Evolutionary conservation across 2,113 vertebrate genomes (phyloP), one percentile per base, ranked within the genome.

Genomic region (Addax nasomaculatus): DNA sequence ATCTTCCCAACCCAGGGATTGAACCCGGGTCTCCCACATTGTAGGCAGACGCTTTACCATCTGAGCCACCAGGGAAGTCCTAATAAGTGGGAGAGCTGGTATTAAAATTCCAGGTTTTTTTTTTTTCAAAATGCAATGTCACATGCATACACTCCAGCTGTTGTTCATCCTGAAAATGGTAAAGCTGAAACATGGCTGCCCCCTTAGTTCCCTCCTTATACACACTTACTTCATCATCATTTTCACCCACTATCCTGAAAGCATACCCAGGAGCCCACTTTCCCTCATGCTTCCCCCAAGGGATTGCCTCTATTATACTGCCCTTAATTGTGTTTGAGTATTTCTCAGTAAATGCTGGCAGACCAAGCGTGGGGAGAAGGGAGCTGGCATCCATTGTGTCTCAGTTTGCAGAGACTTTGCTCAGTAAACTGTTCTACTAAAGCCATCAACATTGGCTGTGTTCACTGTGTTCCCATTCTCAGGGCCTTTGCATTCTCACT

Each of bases 21-120:
- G 47, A 47, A 47, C 47, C 47, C 1, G 12, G 47, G 47, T 47
- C 47, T 47, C 47, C 47, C 11, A 2, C 47, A 47, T 47, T 13
- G 47, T 47, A 47, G 47, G 47, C 11, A 47, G 47, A 47, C 47
- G 2, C 47, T 47, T 47, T 47, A 47, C 47, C 47, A 47, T 47
- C 47, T 47, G 47, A 47, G 47, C 47, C 47, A 47, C 12, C 47
- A 47, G 47, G 47, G 47, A 47, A 47, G 47, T 47, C 47, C 47
- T 47, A 47, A 33, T 78, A 95, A 89, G 36, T 29, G 57, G 45
- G 47, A 73, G 57, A 64, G 19, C 27, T 76, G 64, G 55, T 29
- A 90, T 90, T 64, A 86, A 95, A 97, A 94, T n/a, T 19, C n/a
- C 47, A 29, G 12, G n/a, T 30, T 85, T 90, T n/a, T 60, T 94